phyloP scores from a whole-genome alignment of 2,797 vertebrate species.

The Centroberyx gerrardi region DNA sequence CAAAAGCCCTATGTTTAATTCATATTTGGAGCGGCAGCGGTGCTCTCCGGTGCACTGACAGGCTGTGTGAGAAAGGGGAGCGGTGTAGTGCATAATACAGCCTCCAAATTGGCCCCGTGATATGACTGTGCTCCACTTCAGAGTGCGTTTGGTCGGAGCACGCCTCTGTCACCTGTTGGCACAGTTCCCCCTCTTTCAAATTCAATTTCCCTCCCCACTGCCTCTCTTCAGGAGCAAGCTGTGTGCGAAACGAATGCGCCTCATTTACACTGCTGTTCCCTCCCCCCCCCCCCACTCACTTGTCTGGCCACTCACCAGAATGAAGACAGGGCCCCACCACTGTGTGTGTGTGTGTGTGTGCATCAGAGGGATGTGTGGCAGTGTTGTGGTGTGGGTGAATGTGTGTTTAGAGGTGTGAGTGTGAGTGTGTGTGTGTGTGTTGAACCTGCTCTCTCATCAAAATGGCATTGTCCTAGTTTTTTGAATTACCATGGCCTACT shows the following conservation, averaged over 20 bases:
- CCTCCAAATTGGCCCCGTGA: conserved; percentile 83
- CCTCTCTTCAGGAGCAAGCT: conserved; percentile 78
- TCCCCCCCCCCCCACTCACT: conserved; percentile 28
- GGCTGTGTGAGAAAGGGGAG: conserved; percentile 74
- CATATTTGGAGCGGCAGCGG: conserved; percentile 73
- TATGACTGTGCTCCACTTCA: conserved; percentile 80
- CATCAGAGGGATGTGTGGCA: background rate
- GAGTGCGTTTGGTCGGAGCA: conserved; percentile 77
- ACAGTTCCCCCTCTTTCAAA: conserved; percentile 80
- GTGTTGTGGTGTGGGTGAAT: background rate
- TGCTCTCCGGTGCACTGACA: conserved; percentile 75
- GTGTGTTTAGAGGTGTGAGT: conserved; percentile 30
- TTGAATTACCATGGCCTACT: conserved; percentile 38
- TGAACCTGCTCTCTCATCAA: conserved; percentile 40
- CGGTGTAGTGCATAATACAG: conserved; percentile 78
- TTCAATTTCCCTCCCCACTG: conserved; percentile 81
- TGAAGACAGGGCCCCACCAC: conserved; percentile 50
- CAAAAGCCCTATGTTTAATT: conserved; percentile 82
- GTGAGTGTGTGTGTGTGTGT: conserved; percentile 20
- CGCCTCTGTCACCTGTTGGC: conserved; percentile 84
- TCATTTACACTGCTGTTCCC: conserved; percentile 70
- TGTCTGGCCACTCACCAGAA: conserved; percentile 66
- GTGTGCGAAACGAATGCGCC: conserved; percentile 75
- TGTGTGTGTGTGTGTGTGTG: conserved; percentile 32
- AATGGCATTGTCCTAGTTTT: conserved; percentile 59